Conservation (phyloP, 2,113 vertebrate genomes). For the Myodes glareolus region DNA sequence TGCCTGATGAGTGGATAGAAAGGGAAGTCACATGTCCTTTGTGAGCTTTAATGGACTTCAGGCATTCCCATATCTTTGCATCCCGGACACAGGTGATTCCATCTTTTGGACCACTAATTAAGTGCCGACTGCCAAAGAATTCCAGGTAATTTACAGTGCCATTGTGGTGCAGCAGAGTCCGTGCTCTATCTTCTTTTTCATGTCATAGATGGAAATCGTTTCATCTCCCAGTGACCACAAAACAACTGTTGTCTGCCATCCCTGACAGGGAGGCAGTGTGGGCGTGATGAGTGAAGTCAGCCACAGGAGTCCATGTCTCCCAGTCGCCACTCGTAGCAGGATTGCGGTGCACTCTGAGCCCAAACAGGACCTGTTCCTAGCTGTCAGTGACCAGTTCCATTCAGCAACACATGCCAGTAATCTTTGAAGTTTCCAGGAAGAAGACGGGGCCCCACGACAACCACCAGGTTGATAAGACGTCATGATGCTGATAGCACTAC, state of each 20-base stretch:
- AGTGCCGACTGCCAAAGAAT: constrained; percentile 92
- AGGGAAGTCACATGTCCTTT: constrained; percentile 93
- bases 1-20: constrained; percentile 97
- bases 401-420: neutral
- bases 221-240: constrained; percentile 98
- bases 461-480: too few relatives aligned
- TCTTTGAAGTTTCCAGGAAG: too few relatives aligned
- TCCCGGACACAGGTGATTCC: constrained; percentile 96
- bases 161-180: constrained; percentile 92
- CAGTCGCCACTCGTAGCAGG: neutral
- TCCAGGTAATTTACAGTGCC: constrained; percentile 95
- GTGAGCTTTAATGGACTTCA: constrained; percentile 96
- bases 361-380: constrained; percentile 94
- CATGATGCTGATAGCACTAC: too few relatives aligned
- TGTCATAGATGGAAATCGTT: constrained; percentile 96
- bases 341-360: constrained; percentile 85
- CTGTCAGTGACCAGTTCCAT: constrained; percentile 93
- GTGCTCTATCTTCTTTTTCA: constrained; percentile 93
- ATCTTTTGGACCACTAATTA: constrained; percentile 96
- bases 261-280: constrained; percentile 93
- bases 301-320: constrained; percentile 89
- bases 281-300: constrained; percentile 95
- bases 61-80: constrained; percentile 96
- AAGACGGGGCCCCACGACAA: too few relatives aligned
- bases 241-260: constrained; percentile 91